Percentiles rank a stretch among this genome's conserved stretches.
These are phyloP conservation scores for Amphipoea lucens DNA, from an alignment of 2,888 invertebrate species.

Conservation along the genomic window DNA sequence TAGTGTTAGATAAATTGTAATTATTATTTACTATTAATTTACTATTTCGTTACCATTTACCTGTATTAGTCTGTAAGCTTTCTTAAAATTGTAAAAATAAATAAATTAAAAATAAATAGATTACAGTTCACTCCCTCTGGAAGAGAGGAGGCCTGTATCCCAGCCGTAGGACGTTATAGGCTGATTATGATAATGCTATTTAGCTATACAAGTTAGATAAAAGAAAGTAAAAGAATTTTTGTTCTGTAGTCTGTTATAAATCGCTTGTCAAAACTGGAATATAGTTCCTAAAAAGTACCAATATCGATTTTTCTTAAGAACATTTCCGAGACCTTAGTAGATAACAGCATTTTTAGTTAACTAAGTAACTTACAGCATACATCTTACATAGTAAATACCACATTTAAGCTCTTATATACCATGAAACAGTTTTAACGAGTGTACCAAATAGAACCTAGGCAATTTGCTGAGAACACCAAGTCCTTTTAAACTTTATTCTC, in stretches of 20 bases:
- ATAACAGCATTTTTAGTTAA: neutral
- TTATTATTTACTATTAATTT: too few relatives aligned
- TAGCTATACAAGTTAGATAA: too few relatives aligned
- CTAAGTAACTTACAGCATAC: neutral
- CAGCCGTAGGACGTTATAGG: too few relatives aligned
- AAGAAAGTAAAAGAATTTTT: too few relatives aligned
- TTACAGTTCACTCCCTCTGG: neutral
- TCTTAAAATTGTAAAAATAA: too few relatives aligned
- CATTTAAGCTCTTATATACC: constrained; percentile 57
- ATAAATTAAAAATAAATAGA: neutral
- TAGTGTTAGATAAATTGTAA: neutral
- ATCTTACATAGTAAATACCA: constrained; percentile 10
- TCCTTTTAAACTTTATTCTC: constrained; percentile 84
- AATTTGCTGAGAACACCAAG: constrained; percentile 81
- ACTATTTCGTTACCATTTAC: too few relatives aligned
- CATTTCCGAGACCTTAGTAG: neutral
- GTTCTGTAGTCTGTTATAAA: neutral
- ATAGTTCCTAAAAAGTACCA: neutral
- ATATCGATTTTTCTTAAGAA: neutral
- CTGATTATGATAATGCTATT: too few relatives aligned
- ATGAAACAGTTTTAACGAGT: constrained; percentile 71
- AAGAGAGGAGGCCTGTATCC: neutral
- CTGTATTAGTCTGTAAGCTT: too few relatives aligned
- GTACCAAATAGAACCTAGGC: constrained; percentile 77
- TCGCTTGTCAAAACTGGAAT: neutral